These are phyloP conservation scores for Sebastes iracundus DNA, from an alignment of 2,797 vertebrate species.

Conservation along the genomic window DNA sequence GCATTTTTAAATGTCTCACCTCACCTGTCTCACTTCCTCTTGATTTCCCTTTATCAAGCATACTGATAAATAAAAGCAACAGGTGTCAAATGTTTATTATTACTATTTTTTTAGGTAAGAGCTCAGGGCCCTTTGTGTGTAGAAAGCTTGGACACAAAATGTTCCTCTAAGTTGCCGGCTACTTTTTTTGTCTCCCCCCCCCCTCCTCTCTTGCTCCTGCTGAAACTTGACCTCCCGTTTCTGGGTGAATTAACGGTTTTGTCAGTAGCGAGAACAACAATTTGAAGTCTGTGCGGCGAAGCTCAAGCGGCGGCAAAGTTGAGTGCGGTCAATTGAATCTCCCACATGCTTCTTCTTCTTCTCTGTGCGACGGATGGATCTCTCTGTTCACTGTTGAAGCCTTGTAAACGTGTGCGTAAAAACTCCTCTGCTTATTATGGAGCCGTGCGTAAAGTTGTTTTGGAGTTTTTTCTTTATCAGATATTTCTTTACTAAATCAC, in stretches of 20 bases:
- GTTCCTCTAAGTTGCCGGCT: constrained; percentile 41
- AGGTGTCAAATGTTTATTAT: constrained; percentile 45
- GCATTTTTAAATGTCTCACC: neutral
- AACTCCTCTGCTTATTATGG: constrained; percentile 1
- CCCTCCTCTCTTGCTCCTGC: constrained; percentile 27
- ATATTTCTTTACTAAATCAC: neutral
- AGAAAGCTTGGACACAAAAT: constrained; percentile 40
- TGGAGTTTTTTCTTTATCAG: neutral
- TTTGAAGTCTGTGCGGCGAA: constrained; percentile 68
- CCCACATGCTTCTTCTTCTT: constrained; percentile 45
- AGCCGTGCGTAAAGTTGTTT: neutral
- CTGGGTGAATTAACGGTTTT: constrained; percentile 79
- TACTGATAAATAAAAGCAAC: constrained; percentile 33
- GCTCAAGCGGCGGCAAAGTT: constrained; percentile 71
- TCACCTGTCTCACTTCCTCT: neutral
- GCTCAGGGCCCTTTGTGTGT: constrained; percentile 7
- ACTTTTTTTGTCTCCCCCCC: neutral
- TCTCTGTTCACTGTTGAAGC: constrained; percentile 25
- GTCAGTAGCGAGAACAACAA: constrained; percentile 76
- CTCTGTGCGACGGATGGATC: constrained; percentile 45
- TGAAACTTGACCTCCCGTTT: constrained; percentile 77
- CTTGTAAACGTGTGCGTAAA: constrained; percentile 38
- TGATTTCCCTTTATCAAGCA: neutral
- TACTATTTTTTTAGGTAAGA: neutral
- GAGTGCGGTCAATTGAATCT: constrained; percentile 76